These are phyloP conservation scores for Acrossocheilus fasciatus DNA, from an alignment of 2,797 vertebrate species.

Conservation along the genomic window DNA sequence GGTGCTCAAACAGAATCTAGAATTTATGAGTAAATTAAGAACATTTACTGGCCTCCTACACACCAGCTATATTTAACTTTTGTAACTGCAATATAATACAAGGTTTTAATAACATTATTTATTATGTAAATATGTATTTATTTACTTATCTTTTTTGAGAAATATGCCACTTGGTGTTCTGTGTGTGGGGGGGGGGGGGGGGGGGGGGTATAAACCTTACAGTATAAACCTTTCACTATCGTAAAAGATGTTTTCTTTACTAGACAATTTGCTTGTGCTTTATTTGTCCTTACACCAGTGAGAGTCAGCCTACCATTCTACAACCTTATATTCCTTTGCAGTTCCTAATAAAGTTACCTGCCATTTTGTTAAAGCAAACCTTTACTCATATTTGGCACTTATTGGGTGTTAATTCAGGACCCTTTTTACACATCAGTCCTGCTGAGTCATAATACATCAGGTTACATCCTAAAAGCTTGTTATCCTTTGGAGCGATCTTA, in stretches of 20 bases:
- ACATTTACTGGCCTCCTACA: no score
- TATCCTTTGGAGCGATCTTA: conserved; percentile 21
- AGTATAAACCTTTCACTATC: no score
- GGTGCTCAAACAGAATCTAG: no score
- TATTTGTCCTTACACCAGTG: background rate
- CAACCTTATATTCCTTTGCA: background rate
- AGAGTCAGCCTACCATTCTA: background rate
- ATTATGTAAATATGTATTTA: background rate
- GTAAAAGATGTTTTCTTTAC: background rate
- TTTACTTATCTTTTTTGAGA: background rate
- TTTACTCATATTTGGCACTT: background rate
- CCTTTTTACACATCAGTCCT: background rate
- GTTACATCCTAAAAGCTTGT: background rate
- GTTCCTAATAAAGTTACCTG: background rate
- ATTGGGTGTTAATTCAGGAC: background rate
- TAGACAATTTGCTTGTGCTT: background rate
- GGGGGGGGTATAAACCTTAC: no score
- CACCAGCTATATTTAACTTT: no score
- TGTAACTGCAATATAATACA: background rate
- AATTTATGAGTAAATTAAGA: no score
- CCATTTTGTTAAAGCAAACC: background rate
- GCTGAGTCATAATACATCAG: conserved; percentile 6
- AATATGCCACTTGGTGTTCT: background rate
- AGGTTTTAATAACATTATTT: background rate
- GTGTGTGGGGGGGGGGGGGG: no score